These are phyloP conservation scores for Pararge aegeria DNA, from an alignment of 1,140 invertebrate species.

Conservation along the genomic window DNA sequence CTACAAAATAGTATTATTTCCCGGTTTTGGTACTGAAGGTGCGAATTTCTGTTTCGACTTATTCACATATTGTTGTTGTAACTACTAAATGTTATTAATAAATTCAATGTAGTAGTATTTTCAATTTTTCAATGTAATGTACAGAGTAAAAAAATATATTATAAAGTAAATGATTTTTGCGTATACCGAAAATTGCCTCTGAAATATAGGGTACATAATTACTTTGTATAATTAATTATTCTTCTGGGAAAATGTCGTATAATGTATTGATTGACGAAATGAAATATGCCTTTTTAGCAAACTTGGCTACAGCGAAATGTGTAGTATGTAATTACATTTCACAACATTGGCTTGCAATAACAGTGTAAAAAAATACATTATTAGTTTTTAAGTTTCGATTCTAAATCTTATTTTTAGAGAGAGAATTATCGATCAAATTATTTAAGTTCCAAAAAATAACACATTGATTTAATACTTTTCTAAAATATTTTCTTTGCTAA, in stretches of 20 bases:
- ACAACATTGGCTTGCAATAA: background rate
- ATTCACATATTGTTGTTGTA: background rate
- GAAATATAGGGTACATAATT: background rate
- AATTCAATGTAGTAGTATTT: background rate
- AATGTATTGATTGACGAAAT: background rate
- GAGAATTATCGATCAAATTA: constrained; percentile 29
- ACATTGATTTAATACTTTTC: background rate
- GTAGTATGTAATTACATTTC: background rate
- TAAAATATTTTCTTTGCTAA: background rate
- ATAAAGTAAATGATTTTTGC: background rate
- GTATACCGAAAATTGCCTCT: background rate
- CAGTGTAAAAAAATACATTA: constrained; percentile 8
- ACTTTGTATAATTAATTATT: too few species aligned
- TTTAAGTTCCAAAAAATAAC: constrained; percentile 9
- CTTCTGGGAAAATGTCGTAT: background rate
- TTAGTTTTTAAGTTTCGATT: constrained; percentile 27
- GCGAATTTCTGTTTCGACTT: background rate
- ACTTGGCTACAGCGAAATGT: background rate
- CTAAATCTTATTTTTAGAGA: constrained; percentile 26
- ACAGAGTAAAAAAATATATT: background rate
- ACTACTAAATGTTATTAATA: background rate
- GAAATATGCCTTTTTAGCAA: background rate
- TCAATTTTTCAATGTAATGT: background rate
- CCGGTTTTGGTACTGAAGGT: background rate
- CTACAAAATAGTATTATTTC: background rate